Evolutionary conservation across 2,888 invertebrate species (phyloP), one percentile per base, ranked within the genome.

Genomic region (Rhingia rostrata): DNA sequence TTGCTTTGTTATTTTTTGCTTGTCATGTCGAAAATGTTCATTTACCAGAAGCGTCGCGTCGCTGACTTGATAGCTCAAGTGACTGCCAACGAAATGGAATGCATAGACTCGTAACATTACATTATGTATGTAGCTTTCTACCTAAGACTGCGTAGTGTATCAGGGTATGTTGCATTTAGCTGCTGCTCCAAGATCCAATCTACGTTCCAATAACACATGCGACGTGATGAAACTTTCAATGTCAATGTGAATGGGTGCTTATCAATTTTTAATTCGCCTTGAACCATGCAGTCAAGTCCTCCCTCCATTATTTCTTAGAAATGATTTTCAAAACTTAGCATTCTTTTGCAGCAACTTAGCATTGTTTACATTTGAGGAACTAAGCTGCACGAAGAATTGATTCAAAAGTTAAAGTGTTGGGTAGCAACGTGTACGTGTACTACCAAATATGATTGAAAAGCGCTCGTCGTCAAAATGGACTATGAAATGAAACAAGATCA

Each of bases 181-280:
- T 56, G 39, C 45, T 64, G 53, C 32, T n/a, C 43, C 56, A 74
- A 74, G 32, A 54, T 37, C n/a, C 14, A 73, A 73, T 61, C 33
- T 43, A 54, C 45, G 54, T 63, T 63, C 63, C 12, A 63, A 63
- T 60, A 73, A 73, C 39, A 54, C 56, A 73, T 5, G 30, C 12
- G 45, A 73, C 73, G 63, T 73, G 63, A 73, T 63, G 60, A 56
- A 37, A 63, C 45, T 73, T 54, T 45, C 35, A 63, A 73, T 73
- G 63, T 47, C 47, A 45, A 12, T 7, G 41, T 41, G 14, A 22
- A 41, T 53, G 63, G 54, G 51, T 63, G n/a, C 73, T 53, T 63
- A 73, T 73, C 54, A 73, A 73, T 63, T 63, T 73, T 73, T 73
- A 74, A 74, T 74, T 37, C 12, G 37, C 37, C 10, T 22, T 39